phyloP scores from a whole-genome alignment of 2,113 vertebrate species.

The Heterocephalus glaber region DNA sequence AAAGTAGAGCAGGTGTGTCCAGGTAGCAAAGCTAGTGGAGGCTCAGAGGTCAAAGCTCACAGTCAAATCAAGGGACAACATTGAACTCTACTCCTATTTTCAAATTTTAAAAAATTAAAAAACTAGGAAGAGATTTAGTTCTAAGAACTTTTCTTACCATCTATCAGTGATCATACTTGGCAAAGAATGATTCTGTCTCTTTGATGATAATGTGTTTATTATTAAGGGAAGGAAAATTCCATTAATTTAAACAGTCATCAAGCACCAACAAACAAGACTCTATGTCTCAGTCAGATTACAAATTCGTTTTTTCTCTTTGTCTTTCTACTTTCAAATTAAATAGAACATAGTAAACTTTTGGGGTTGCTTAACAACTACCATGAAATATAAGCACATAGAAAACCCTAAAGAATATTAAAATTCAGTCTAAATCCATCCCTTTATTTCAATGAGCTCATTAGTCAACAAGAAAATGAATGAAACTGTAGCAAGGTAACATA shows the following conservation, averaged over 20 bases:
- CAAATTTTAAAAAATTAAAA: background rate
- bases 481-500: slow-evolving; percentile 70
- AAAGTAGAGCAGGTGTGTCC: background rate
- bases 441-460: slow-evolving; percentile 73
- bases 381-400: slow-evolving; percentile 63
- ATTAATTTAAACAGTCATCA: slow-evolving; percentile 41
- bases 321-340: slow-evolving; percentile 62
- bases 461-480: slow-evolving; percentile 77
- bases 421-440: slow-evolving; percentile 64
- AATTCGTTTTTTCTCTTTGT: slow-evolving; percentile 59
- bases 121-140: background rate
- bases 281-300: slow-evolving; percentile 13
- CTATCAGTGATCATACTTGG: background rate
- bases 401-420: slow-evolving; percentile 69
- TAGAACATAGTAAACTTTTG: slow-evolving; percentile 41
- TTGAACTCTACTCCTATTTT: background rate
- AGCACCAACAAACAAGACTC: slow-evolving; percentile 1
- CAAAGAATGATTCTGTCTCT: slow-evolving; percentile 30
- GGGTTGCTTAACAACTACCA: slow-evolving; percentile 60
- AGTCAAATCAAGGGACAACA: background rate
- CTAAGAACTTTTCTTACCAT: background rate
- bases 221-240: slow-evolving; percentile 44
- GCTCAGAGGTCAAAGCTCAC: background rate
- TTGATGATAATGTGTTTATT: slow-evolving; percentile 62
- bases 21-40: background rate